A percentile compares a stretch with the other conserved stretches of the same genome.
Evolutionary conservation across 1,140 invertebrate genomes (phyloP).

Genomic region (Maniola jurtina): DNA sequence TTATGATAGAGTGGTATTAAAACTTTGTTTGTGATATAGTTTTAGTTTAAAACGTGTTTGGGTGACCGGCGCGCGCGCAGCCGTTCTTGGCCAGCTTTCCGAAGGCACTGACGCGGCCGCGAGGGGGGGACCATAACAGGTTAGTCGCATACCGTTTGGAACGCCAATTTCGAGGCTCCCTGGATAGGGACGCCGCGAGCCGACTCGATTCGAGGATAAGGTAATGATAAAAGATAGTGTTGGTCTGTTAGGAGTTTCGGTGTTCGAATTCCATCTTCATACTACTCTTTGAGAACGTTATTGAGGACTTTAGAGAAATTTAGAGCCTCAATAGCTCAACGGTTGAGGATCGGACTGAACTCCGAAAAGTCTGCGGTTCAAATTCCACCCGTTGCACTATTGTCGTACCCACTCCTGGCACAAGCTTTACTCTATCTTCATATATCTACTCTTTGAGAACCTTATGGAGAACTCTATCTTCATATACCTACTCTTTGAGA

Average conservation of each 20-base stretch:
- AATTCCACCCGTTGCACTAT: too few relatives aligned
- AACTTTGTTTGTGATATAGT: constrained; percentile 8
- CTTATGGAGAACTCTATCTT: too few relatives aligned
- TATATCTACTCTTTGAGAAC: too few relatives aligned
- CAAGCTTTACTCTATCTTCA: too few relatives aligned
- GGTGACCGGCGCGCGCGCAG: neutral
- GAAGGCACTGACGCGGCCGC: constrained; percentile 53
- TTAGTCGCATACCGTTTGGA: constrained; percentile 72
- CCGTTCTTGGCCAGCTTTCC: constrained; percentile 34
- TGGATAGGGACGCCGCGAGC: constrained; percentile 44
- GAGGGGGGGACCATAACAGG: constrained; percentile 56
- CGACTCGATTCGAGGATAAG: constrained; percentile 51
- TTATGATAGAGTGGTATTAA: neutral
- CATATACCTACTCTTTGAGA: too few relatives aligned
- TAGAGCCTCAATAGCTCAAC: too few relatives aligned
- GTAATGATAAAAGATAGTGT: constrained; percentile 49
- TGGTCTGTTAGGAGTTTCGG: constrained; percentile 15
- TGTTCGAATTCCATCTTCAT: constrained; percentile 5
- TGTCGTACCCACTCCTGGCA: too few relatives aligned
- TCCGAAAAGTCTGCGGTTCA: too few relatives aligned
- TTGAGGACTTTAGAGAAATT: too few relatives aligned
- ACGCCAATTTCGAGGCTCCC: constrained; percentile 68
- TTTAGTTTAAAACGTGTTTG: constrained; percentile 9
- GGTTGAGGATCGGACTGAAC: too few relatives aligned
- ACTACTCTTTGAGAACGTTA: neutral